Conservation (phyloP, 2,797 vertebrate genomes). For the Rhyacichthys aspro region DNA sequence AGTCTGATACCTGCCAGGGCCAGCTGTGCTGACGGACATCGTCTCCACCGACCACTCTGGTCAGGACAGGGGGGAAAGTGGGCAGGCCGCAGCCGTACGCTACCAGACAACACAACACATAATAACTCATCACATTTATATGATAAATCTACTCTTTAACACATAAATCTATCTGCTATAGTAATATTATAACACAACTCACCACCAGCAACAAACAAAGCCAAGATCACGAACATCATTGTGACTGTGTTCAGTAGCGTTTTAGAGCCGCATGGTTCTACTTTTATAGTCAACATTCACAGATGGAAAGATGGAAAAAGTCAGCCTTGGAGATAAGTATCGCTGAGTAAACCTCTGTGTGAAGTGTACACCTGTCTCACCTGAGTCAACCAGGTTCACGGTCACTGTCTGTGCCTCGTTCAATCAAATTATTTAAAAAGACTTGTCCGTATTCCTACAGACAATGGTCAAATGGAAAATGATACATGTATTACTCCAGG, state of each 20-base stretch:
- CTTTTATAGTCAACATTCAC: constrained; percentile 62
- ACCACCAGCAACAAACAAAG: constrained; percentile 80
- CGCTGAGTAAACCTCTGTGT: constrained; percentile 53
- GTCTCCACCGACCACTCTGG: constrained; percentile 84
- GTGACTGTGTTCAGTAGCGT: constrained; percentile 50
- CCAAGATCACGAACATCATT: constrained; percentile 81
- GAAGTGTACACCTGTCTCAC: constrained; percentile 73
- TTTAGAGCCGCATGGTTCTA: not conserved
- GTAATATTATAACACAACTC: constrained; percentile 39
- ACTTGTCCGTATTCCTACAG: too few species aligned
- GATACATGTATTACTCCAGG: too few species aligned
- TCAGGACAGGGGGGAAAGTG: constrained; percentile 64
- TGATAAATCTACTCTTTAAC: too few species aligned
- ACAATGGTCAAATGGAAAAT: too few species aligned
- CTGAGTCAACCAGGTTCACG: not conserved
- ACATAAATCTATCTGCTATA: too few species aligned
- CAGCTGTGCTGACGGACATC: constrained; percentile 84
- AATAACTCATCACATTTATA: not conserved
- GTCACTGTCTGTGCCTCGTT: too few species aligned
- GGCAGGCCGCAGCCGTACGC: constrained; percentile 88
- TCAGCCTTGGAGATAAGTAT: constrained; percentile 60
- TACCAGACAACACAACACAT: constrained; percentile 57
- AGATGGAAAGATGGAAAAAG: constrained; percentile 38
- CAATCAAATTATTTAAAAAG: too few species aligned
- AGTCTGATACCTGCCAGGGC: constrained; percentile 90